Evolutionary conservation across 2,888 invertebrate genomes (phyloP), one percentile per base, ranked within the genome.

Genomic region (Hyppa rectilinea): DNA sequence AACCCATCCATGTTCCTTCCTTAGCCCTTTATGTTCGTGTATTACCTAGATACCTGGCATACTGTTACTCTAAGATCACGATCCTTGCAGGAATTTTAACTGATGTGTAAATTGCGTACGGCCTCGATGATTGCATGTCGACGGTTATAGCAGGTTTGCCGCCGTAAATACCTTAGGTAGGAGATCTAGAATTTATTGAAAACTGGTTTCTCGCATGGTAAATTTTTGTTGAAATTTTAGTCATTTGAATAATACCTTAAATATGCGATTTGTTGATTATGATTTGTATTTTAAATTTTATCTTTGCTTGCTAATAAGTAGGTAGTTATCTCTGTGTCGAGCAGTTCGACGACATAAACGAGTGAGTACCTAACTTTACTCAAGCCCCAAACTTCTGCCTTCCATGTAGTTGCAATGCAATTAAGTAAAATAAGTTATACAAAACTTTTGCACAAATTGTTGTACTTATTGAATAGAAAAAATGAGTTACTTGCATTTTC

Each of bases 101-200:
- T 45, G 50, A 50, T 68, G 58, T 47, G 26, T 53, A 52, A 68
- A 73, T 52, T 52, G 45, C 77, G 17, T 14, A 26, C 38, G 45
- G 52, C 69, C 69, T 76, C 72, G 45, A 47, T 40, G 56, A 40
- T 76, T 53, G 77, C 43, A 52, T 58, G 69, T 23, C 77, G 45
- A 52, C 26, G n/a, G 36, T 36, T 43, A 29, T 20, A 66, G 43
- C 56, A n/a, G 31, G 50, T 67, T 45, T 14, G 38, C 56, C 31
- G 43, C 76, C 34, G 69, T 76, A 58, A 38, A 52, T 67, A 72
- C 50, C 43, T 31, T 12, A 71, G 12, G 12, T 29, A 40, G 5
- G 23, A 49, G 47, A 75, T 34, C 68, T 75, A 58, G 40, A 23
- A 55, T 67, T n/a, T 0, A 66, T 49, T 43, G 23, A 40, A 75